phyloP scores from a whole-genome alignment of 2,797 vertebrate genomes.

The Anniella stebbinsi region DNA sequence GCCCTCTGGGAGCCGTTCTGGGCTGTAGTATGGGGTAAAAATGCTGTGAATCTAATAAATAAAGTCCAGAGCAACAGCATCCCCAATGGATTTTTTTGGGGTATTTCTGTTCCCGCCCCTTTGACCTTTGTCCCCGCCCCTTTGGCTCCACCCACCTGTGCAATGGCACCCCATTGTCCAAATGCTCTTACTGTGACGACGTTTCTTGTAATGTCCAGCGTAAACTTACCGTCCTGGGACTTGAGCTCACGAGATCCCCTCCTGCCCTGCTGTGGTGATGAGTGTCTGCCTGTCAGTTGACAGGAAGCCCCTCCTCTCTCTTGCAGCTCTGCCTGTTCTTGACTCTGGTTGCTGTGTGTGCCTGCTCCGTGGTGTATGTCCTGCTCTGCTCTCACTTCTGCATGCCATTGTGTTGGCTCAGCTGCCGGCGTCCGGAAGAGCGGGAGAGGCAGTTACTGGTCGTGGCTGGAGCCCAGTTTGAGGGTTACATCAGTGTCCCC shows the following conservation, averaged over 20 bases:
- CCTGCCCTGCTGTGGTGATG: background rate
- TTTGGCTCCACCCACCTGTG: background rate
- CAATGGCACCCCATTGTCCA: too few species aligned
- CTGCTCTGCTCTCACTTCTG: constrained; percentile 51
- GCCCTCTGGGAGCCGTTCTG: too few species aligned
- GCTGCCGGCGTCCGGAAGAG: constrained; percentile 27
- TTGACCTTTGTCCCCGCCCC: too few species aligned
- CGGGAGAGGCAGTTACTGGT: background rate
- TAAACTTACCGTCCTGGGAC: background rate
- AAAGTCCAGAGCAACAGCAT: too few species aligned
- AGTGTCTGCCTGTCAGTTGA: rapidly evolving
- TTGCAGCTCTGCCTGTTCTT: constrained; percentile 71
- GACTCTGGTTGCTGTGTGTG: constrained; percentile 17
- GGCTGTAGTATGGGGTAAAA: too few species aligned
- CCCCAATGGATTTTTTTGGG: too few species aligned
- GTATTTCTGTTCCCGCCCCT: too few species aligned
- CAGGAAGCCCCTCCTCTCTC: background rate
- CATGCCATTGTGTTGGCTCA: constrained; percentile 34
- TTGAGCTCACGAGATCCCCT: background rate
- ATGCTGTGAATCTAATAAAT: too few species aligned
- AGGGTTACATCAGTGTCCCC: constrained; percentile 78
- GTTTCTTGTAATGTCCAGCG: background rate
- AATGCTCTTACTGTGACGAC: too few species aligned
- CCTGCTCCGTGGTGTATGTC: constrained; percentile 29
- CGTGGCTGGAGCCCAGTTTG: constrained; percentile 43